A percentile compares a stretch with the other conserved stretches of the same genome.
phyloP scores from a whole-genome alignment of 2,113 vertebrate species.

The Arizona elegans region DNA sequence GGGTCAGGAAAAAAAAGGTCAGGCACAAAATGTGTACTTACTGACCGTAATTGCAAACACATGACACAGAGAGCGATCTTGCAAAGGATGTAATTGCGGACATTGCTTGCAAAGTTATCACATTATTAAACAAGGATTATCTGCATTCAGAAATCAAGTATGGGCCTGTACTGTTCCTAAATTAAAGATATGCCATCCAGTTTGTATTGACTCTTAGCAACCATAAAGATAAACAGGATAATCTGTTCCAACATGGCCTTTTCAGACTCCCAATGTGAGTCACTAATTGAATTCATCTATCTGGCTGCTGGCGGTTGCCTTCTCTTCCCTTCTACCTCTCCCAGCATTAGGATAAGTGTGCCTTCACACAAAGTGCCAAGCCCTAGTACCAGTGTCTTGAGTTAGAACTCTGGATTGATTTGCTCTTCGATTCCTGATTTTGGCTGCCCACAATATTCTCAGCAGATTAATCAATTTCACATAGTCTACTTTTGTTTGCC shows the following conservation, averaged over 20 bases:
- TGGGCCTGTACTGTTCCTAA: not conserved
- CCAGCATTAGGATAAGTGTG: not conserved
- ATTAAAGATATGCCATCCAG: not conserved
- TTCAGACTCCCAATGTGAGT: not conserved
- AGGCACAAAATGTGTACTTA: not conserved
- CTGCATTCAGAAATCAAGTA: not conserved
- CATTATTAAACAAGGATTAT: not conserved
- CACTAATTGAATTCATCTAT: not conserved
- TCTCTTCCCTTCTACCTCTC: not conserved
- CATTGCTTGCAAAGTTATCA: not conserved
- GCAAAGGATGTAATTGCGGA: not conserved
- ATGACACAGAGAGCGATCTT: not conserved
- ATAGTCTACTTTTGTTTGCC: not conserved
- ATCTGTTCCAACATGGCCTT: not conserved
- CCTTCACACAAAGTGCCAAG: not conserved
- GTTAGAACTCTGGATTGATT: not conserved
- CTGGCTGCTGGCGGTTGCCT: not conserved
- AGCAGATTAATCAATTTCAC: not conserved
- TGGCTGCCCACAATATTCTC: not conserved
- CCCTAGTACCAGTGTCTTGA: not conserved
- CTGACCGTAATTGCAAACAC: not conserved
- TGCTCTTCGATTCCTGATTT: not conserved
- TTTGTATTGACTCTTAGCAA: not conserved
- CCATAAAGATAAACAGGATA: not conserved
- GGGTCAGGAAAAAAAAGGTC: not conserved